Evolutionary conservation across 2,113 vertebrate genomes (phyloP), one percentile per base, ranked within the genome.

Genomic region (Aptenodytes patagonicus): DNA sequence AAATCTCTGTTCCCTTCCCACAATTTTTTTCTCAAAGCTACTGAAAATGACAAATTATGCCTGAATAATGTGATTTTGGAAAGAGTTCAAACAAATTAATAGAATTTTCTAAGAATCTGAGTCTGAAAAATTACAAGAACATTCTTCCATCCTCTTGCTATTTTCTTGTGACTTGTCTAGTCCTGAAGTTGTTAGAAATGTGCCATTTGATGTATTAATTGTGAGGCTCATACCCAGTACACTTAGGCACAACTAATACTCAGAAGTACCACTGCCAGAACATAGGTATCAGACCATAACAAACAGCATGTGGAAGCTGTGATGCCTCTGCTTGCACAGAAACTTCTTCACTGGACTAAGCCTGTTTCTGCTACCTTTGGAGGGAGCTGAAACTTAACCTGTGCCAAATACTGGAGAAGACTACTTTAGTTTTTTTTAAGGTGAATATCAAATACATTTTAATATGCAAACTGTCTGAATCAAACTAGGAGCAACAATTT

Each of bases 321-420:
- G 69, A 94, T 95, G 55, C 51, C 55, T 83, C n/a, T 96, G 94
- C 94, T 86, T 82, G 34, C 16, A 66, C n/a, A 90, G 85, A 54
- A 65, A 90, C 18, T 80, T 97, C n/a, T 85, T 95, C 89, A 93
- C 64, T 95, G n/a, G 76, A 88, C 86, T 95, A 52, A 94, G 66
- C 29, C 49, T 62, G 32, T 76, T 92, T 93, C 36, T 87, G 62
- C 58, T 49, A 0, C 61, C 38, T 83, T 73, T 86, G 44, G 61
- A 72, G 80, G 85, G 26, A 87, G 32, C 29, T 91, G 52, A 93
- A 95, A 83, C 31, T 87, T 89, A 76, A 66, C 51, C 19, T 66
- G 14, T 95, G 68, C 26, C 91, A 93, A 47, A 17, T 18, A 75
- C 11, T 9, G 8, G 24, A 42, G 49, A 55, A 25, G 44, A 83